Conservation (phyloP, 2,113 vertebrate genomes). For the Astur gentilis region DNA sequence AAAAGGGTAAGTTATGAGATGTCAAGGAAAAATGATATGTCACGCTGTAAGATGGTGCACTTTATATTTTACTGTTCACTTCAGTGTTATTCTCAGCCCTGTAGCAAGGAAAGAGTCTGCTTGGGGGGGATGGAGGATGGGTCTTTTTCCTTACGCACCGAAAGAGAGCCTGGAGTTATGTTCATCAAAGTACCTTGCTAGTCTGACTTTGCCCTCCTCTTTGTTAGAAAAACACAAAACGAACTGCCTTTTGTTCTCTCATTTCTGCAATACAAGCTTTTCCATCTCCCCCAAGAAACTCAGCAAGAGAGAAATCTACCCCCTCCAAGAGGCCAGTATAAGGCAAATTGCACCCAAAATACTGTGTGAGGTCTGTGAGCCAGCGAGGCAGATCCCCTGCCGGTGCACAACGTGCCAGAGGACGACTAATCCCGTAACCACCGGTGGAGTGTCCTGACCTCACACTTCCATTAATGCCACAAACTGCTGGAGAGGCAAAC, state of each 20-base stretch:
- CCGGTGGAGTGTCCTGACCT: not conserved
- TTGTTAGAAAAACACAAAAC: not conserved
- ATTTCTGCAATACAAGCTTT: not conserved
- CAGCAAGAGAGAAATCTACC: not conserved
- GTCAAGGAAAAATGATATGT: slow-evolving; percentile 14
- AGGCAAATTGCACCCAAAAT: not conserved
- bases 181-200: not conserved
- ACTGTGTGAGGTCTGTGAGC: not conserved
- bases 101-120: not conserved
- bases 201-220: not conserved
- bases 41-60: not conserved
- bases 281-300: not conserved
- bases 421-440: not conserved
- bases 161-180: fast-evolving
- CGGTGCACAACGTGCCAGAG: fast-evolving
- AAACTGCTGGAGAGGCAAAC: not conserved
- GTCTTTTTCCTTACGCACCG: not conserved
- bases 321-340: not conserved
- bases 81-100: not conserved
- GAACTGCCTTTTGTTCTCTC: not conserved
- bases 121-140: not conserved
- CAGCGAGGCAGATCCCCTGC: not conserved
- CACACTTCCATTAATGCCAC: not conserved
- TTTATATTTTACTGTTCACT: slow-evolving; percentile 3
- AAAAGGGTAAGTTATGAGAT: slow-evolving; percentile 50